Evolutionary conservation across 2,888 invertebrate genomes (phyloP).

Genomic region (Drosophila aldrichi): DNA sequence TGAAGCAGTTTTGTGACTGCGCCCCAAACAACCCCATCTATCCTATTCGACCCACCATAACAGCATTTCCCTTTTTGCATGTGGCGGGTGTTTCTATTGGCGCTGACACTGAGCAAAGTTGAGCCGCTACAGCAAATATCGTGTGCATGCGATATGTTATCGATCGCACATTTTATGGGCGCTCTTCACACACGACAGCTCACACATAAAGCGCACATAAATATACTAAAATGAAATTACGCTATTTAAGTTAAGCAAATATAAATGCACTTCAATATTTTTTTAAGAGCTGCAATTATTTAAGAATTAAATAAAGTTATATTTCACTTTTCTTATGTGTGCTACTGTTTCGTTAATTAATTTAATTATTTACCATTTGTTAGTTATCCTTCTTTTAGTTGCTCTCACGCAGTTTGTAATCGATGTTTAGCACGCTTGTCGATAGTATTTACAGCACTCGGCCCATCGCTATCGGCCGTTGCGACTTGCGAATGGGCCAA

Average conservation of each 20-base stretch:
- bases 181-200: neutral
- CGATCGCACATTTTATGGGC: slow-evolving; percentile 19
- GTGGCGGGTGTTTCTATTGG: slow-evolving; percentile 22
- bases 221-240: neutral
- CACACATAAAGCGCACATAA: neutral
- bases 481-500: slow-evolving; percentile 29
- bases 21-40: slow-evolving; percentile 25
- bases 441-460: slow-evolving; percentile 32
- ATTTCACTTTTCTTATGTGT: too few relatives aligned
- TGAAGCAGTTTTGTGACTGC: slow-evolving; percentile 49
- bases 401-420: neutral
- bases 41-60: neutral
- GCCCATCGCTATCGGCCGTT: slow-evolving; percentile 40
- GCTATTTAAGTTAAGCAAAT: neutral
- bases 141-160: slow-evolving; percentile 31
- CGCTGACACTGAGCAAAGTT: slow-evolving; percentile 21
- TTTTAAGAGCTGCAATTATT: neutral
- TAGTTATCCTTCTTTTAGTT: neutral
- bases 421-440: slow-evolving; percentile 12
- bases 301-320: neutral
- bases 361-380: neutral
- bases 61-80: slow-evolving; percentile 13
- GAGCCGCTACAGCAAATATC: slow-evolving; percentile 8
- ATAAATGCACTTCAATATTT: neutral
- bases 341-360: neutral